These are phyloP conservation scores for Nasonovia ribisnigri DNA, from an alignment of 2,888 invertebrate genomes.

Conservation along the genomic window DNA sequence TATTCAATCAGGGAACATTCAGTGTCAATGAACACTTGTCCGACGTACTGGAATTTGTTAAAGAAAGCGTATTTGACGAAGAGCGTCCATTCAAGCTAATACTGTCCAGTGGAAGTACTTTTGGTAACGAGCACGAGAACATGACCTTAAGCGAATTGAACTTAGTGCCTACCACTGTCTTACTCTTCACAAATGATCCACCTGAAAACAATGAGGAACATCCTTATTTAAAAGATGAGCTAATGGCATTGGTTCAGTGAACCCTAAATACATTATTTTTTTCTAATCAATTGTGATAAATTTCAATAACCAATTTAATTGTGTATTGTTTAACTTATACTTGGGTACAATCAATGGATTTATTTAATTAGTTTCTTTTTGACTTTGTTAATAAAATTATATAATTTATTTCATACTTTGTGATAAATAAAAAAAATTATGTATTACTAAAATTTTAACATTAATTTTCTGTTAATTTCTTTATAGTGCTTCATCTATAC, in stretches of 20 bases:
- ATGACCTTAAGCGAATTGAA: conserved; percentile 83
- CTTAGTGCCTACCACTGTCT: conserved; percentile 85
- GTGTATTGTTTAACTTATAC: conserved; percentile 10
- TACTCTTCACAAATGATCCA: conserved; percentile 79
- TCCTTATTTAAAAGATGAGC: conserved; percentile 81
- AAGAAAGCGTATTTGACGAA: conserved; percentile 80
- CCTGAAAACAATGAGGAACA: conserved; percentile 73
- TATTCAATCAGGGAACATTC: conserved; percentile 83
- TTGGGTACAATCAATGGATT: conserved; percentile 28
- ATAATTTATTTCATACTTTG: background rate
- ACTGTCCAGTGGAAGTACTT: conserved; percentile 78
- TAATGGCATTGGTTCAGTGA: conserved; percentile 78
- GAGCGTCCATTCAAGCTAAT: conserved; percentile 80
- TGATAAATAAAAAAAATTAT: background rate
- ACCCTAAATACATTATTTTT: background rate
- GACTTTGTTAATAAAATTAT: background rate
- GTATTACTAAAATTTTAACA: background rate
- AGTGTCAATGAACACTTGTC: conserved; percentile 83
- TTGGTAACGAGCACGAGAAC: conserved; percentile 77
- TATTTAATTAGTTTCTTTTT: conserved; percentile 2
- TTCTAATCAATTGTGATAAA: conserved; percentile 52
- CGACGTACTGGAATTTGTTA: conserved; percentile 83
- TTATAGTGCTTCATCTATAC: background rate
- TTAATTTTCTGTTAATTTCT: background rate
- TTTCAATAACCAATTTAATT: conserved; percentile 43